Conservation (phyloP, 2,888 invertebrate species). For the Ophion slaviceki region DNA sequence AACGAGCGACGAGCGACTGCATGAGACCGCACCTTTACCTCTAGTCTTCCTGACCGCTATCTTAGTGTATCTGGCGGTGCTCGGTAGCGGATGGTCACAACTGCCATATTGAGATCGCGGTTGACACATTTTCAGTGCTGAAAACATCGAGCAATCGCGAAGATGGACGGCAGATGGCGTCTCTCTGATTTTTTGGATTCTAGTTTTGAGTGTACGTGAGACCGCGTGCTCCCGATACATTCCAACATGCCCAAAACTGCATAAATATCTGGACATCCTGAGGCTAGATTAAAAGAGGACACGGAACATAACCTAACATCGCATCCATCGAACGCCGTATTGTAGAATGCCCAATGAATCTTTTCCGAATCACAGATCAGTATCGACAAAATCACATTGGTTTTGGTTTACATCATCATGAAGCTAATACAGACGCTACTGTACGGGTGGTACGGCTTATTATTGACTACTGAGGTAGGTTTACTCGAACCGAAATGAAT, state of each 20-base stretch:
- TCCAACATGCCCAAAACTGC: too few species aligned
- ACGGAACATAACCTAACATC: not conserved
- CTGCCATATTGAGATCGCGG: not conserved
- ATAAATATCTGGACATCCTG: not conserved
- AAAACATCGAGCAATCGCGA: not conserved
- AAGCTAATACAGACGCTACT: conserved; percentile 13
- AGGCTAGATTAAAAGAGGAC: not conserved
- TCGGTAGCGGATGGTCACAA: too few species aligned
- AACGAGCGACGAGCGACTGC: too few species aligned
- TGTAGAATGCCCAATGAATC: not conserved
- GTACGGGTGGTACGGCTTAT: conserved; percentile 22
- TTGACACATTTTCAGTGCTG: not conserved
- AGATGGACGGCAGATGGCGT: not conserved
- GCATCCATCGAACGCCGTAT: not conserved
- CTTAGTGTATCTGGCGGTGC: not conserved
- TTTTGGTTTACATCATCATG: conserved; percentile 13
- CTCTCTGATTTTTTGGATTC: too few species aligned
- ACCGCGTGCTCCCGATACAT: too few species aligned
- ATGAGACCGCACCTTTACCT: too few species aligned
- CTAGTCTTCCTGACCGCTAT: too few species aligned
- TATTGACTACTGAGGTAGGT: conserved; percentile 5
- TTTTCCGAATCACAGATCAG: not conserved
- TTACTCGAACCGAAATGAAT: not conserved
- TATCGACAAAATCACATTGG: conserved; percentile 6
- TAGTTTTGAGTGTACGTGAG: too few species aligned